These are phyloP conservation scores for Hiodon alosoides DNA, from an alignment of 2,113 vertebrate genomes.

Conservation along the genomic window DNA sequence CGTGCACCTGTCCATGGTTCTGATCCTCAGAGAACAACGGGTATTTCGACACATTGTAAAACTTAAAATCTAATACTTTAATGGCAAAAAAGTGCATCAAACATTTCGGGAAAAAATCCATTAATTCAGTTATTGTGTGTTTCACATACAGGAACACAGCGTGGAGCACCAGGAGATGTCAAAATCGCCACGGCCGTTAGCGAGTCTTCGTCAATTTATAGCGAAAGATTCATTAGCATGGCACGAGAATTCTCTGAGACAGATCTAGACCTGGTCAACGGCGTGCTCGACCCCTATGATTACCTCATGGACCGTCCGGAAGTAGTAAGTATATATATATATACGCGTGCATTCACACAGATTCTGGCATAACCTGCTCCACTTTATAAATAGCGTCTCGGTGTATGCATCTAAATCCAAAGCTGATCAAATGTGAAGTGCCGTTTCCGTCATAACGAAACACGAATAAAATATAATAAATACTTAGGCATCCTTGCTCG, in stretches of 20 bases:
- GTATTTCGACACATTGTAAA: not conserved
- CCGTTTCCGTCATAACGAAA: too few relatives aligned
- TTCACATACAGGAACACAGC: slow-evolving; percentile 44
- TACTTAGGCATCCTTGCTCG: too few relatives aligned
- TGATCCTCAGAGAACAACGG: slow-evolving; percentile 7
- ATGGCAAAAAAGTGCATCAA: not conserved
- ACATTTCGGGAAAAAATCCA: slow-evolving; percentile 12
- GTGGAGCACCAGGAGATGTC: slow-evolving; percentile 24
- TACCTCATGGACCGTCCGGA: slow-evolving; percentile 25
- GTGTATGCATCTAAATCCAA: not conserved
- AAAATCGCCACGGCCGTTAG: slow-evolving; percentile 47
- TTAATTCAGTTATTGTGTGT: slow-evolving; percentile 19
- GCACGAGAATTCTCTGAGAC: slow-evolving; percentile 43
- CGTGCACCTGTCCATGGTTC: slow-evolving; percentile 21
- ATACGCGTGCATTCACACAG: not conserved
- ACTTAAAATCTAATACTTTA: not conserved
- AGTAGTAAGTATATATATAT: slow-evolving; percentile 27
- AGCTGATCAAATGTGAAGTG: too few relatives aligned
- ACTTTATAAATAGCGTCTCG: not conserved
- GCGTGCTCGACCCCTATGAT: slow-evolving; percentile 39
- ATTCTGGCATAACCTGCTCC: not conserved
- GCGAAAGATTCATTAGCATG: slow-evolving; percentile 60
- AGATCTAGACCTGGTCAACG: slow-evolving; percentile 38
- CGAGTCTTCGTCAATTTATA: slow-evolving; percentile 57
- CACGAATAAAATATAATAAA: too few relatives aligned